phyloP scores from a whole-genome alignment of 2,113 vertebrate genomes.

The Psephotus haematonotus region DNA sequence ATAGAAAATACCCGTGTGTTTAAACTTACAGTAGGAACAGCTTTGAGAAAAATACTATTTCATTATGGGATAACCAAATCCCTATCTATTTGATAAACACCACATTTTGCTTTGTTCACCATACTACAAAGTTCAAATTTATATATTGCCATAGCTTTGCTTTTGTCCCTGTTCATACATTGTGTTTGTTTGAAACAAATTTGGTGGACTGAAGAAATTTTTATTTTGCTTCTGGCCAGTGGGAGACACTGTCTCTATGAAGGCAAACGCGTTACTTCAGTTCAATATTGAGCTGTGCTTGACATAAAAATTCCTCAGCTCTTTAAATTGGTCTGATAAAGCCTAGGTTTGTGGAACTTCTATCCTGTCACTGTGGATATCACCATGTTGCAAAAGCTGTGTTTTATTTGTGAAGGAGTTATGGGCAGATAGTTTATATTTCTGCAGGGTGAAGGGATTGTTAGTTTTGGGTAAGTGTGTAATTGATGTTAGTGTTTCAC shows the following conservation, averaged over 20 bases:
- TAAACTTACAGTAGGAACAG: not conserved
- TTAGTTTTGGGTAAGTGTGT: not conserved
- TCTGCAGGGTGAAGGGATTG: not conserved
- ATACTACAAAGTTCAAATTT: not conserved
- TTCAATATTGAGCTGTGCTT: not conserved
- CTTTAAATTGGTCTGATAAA: not conserved
- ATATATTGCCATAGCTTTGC: not conserved
- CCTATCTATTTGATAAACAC: not conserved
- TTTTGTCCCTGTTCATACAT: not conserved
- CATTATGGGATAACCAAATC: not conserved
- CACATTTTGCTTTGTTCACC: not conserved
- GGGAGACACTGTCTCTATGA: not conserved
- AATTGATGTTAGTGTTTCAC: not conserved
- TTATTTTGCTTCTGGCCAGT: not conserved
- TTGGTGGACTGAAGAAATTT: not conserved
- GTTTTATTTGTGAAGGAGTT: not conserved
- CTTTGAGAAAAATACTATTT: not conserved
- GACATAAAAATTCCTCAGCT: not conserved
- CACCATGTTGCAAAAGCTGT: not conserved
- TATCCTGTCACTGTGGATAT: accelerated
- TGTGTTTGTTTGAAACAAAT: not conserved
- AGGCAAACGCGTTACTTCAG: not conserved
- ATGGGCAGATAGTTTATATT: not conserved
- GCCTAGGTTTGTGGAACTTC: not conserved
- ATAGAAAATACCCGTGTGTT: not conserved